Evolutionary conservation across 2,888 invertebrate species (phyloP).

Genomic region (Corythucha ciliata): DNA sequence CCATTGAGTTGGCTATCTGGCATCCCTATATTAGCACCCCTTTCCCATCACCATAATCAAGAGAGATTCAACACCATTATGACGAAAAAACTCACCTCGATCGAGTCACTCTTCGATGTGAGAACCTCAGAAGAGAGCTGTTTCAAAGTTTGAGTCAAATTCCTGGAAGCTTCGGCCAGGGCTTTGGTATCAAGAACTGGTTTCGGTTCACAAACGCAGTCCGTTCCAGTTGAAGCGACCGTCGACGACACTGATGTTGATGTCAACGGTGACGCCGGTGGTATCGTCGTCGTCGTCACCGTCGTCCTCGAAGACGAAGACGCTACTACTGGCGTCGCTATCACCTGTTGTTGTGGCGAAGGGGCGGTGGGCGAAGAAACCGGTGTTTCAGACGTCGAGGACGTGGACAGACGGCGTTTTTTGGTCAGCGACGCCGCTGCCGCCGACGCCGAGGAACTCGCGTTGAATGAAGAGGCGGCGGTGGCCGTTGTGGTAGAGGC

Average conservation of each 20-base stretch:
- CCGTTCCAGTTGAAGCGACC: slow-evolving; percentile 14
- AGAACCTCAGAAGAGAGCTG: slow-evolving; percentile 83
- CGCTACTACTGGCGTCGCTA: slow-evolving; percentile 15
- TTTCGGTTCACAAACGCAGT: slow-evolving; percentile 23
- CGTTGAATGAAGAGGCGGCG: slow-evolving; percentile 28
- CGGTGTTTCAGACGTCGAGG: slow-evolving; percentile 5
- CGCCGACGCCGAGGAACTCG: slow-evolving; percentile 3
- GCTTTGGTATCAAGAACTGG: slow-evolving; percentile 56
- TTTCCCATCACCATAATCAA: not conserved
- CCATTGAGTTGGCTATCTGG: slow-evolving; percentile 14
- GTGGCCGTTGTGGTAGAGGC: slow-evolving; percentile 29
- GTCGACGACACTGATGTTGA: not conserved
- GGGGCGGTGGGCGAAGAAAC: slow-evolving; percentile 14
- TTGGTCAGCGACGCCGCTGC: not conserved
- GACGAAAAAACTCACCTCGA: slow-evolving; percentile 33
- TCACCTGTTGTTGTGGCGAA: slow-evolving; percentile 17
- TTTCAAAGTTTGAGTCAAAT: slow-evolving; percentile 81
- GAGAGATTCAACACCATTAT: not conserved
- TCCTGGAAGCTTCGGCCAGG: slow-evolving; percentile 80
- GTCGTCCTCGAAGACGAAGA: slow-evolving; percentile 22
- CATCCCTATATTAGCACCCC: not conserved
- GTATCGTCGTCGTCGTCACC: slow-evolving; percentile 6
- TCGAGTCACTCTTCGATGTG: slow-evolving; percentile 44
- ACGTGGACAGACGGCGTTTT: slow-evolving; percentile 27
- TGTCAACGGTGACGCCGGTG: no score